Evolutionary conservation across 2,888 invertebrate genomes (phyloP), one percentile per base, ranked within the genome.

Genomic region (Sinotaia quadrata): DNA sequence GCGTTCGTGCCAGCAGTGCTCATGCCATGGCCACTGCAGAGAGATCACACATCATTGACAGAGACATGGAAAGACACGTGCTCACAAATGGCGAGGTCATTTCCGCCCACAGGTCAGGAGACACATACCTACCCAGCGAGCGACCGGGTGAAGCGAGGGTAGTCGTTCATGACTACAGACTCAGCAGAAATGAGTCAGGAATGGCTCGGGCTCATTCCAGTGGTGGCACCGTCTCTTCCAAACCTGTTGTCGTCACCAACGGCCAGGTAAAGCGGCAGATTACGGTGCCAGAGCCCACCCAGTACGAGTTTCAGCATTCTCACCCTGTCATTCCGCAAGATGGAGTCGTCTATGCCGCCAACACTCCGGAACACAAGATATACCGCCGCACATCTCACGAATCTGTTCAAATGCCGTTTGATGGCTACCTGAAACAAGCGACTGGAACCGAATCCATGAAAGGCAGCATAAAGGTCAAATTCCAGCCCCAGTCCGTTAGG

Each of bases 321-420:
- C 41, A 34, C 34, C 41, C 44, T 52, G n/a, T 21, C 66, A 2
- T n/a, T 27, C 4, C 51, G 36, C n/a, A 44, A 10, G 36, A 54
- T 52, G 36, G 24, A 21, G 24, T n/a, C 47, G 21, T 8, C 8
- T 27, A 69, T 37, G 69, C 65, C 24, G 27, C 59, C 4, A 58
- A 37, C 18, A 27, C 8, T 44, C 54, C 69, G 59, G 72, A 49
- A 24, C 29, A 33, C 67, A 29, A 41, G n/a, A 41, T 65, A 29
- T 67, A 69, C 5, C 44, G 69, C 15, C 51, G 49, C n/a, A 49
- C 67, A 24, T 56, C 69, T 31, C 34, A 56, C 24, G 66, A 60
- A 51, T 44, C 24, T 41, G 34, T 52, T 36, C 49, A n/a, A 21
- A 58, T 44, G 24, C 68, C 61, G 15, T 10, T 29, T 4, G 49